Conservation (phyloP, 2,113 vertebrate species). For the Ameiurus melas region DNA sequence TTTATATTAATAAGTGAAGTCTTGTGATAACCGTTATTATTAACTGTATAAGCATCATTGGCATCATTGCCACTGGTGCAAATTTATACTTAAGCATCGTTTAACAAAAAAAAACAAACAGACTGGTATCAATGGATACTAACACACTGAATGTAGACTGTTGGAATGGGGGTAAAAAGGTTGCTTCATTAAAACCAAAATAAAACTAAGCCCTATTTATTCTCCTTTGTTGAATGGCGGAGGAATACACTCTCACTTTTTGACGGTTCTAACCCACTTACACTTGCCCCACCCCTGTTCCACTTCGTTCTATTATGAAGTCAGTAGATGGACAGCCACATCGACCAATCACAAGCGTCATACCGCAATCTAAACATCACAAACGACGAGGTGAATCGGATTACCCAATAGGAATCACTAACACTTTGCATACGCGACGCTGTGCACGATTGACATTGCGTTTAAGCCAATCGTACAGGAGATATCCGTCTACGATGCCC, state of each 20-base stretch:
- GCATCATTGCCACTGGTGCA: neutral
- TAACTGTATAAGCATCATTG: neutral
- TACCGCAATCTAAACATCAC: conserved; percentile 14
- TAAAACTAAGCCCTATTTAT: conserved; percentile 37
- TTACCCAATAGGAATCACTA: conserved; percentile 48
- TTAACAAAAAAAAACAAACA: neutral
- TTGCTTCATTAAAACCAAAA: neutral
- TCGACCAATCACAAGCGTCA: conserved; percentile 39
- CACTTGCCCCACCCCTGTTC: conserved; percentile 37
- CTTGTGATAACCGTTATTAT: neutral
- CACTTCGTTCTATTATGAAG: conserved; percentile 32
- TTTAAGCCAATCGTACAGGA: neutral
- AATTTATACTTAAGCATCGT: neutral
- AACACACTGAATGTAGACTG: neutral
- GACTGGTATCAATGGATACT: neutral
- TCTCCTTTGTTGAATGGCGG: conserved; percentile 51
- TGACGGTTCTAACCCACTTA: conserved; percentile 48
- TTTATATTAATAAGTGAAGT: neutral
- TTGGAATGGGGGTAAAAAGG: no score
- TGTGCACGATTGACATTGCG: conserved; percentile 38
- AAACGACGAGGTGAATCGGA: conserved; percentile 42
- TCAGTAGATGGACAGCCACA: conserved; percentile 39
- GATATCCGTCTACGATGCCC: fast-evolving
- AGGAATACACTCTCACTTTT: conserved; percentile 48
- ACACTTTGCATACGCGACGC: conserved; percentile 47